Conservation (phyloP, 2,113 vertebrate genomes). For the Silurus asotus region DNA sequence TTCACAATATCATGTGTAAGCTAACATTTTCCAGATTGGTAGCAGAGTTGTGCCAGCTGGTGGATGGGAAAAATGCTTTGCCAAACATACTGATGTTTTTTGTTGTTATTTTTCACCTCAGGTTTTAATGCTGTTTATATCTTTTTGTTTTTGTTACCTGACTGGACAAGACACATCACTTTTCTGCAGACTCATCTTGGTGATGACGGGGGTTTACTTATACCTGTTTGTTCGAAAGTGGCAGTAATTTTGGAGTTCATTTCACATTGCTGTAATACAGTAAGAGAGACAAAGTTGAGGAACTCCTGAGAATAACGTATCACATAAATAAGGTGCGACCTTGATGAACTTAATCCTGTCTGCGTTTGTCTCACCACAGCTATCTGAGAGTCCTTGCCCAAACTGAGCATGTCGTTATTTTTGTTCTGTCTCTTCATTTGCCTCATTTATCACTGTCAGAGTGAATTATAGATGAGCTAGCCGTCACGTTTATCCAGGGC, state of each 20-base stretch:
- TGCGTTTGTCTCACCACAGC: constrained; percentile 30
- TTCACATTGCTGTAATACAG: neutral
- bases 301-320: neutral
- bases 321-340: neutral
- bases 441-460: constrained; percentile 67
- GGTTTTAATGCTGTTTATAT: neutral
- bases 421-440: constrained; percentile 66
- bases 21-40: neutral
- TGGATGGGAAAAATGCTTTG: neutral
- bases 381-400: constrained; percentile 29
- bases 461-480: constrained; percentile 72
- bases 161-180: neutral
- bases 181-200: neutral
- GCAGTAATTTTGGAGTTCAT: neutral
- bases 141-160: neutral
- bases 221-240: neutral
- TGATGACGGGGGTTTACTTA: neutral
- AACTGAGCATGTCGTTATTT: constrained; percentile 47
- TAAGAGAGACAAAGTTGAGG: neutral
- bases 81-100: too few species aligned
- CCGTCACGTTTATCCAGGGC: constrained; percentile 59
- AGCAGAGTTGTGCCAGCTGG: neutral
- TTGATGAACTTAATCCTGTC: neutral
- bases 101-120: too few species aligned
- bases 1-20: neutral